phyloP scores from a whole-genome alignment of 23 tunicate genomes.

The Halocynthia roretzi region DNA sequence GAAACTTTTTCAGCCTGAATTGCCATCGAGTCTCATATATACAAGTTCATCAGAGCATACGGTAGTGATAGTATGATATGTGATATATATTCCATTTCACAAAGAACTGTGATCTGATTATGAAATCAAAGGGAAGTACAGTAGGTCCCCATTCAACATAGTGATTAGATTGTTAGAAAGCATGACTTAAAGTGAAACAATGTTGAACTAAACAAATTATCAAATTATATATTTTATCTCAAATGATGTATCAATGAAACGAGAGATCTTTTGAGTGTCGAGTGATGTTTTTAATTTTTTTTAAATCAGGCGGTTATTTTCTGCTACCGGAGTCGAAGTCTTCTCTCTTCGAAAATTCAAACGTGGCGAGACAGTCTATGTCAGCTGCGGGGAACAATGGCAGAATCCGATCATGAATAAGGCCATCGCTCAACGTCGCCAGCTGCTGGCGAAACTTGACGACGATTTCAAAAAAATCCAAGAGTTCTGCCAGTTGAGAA shows the following conservation, averaged over 20 bases:
- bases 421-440: slow-evolving; percentile 52
- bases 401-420: slow-evolving; percentile 52
- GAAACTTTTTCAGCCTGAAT: no score
- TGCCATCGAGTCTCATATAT: no score
- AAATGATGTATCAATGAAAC: not conserved
- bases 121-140: no score
- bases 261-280: not conserved
- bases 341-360: slow-evolving; percentile 39
- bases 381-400: slow-evolving; percentile 62
- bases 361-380: slow-evolving; percentile 59
- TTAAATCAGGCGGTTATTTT: slow-evolving; percentile 56
- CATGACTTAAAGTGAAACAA: no score
- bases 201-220: no score
- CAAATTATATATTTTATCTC: no score
- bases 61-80: no score
- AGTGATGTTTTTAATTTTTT: not conserved
- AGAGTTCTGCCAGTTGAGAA: slow-evolving; percentile 48
- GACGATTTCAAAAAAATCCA: slow-evolving; percentile 51
- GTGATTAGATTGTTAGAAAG: no score
- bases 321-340: slow-evolving; percentile 48
- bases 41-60: no score
- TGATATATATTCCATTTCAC: no score
- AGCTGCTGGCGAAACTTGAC: slow-evolving; percentile 53
- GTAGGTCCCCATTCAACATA: no score
- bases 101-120: no score